These are phyloP conservation scores for Drosophila kanekoi DNA, from an alignment of 2,888 invertebrate genomes.

Conservation along the genomic window DNA sequence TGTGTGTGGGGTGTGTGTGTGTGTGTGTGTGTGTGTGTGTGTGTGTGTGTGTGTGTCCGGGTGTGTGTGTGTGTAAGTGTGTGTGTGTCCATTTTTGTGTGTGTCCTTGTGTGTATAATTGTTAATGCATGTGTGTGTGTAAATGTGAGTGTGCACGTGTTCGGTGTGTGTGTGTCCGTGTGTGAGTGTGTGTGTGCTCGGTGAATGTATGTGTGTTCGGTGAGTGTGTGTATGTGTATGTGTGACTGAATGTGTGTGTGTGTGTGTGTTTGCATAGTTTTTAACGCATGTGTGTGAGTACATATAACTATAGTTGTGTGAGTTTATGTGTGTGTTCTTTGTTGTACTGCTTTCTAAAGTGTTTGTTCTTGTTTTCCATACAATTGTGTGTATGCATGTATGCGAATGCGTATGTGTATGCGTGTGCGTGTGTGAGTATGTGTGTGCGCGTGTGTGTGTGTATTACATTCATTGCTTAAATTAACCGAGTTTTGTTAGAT, in stretches of 20 bases:
- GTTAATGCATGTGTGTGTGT: no score
- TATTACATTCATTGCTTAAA: slow-evolving; percentile 10
- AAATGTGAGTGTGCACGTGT: no score
- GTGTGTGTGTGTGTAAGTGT: no score
- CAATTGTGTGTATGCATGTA: not conserved
- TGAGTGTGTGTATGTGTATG: no score
- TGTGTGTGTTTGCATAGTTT: no score
- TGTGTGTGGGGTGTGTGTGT: slow-evolving; percentile 10
- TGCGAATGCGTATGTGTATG: not conserved
- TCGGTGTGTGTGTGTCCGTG: no score
- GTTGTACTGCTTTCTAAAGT: slow-evolving; percentile 16
- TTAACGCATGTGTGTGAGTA: not conserved
- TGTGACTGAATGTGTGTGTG: not conserved
- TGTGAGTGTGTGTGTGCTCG: not conserved
- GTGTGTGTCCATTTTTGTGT: not conserved
- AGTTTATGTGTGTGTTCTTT: slow-evolving; percentile 21
- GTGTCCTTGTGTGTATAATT: no score
- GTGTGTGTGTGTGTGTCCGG: slow-evolving; percentile 10
- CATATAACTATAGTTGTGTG: slow-evolving; percentile 10
- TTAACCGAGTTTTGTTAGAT: not conserved
- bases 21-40: slow-evolving; percentile 10
- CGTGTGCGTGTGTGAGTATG: not conserved
- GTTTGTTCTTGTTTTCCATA: slow-evolving; percentile 10
- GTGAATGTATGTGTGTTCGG: not conserved
- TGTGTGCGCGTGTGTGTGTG: not conserved